Evolutionary conservation across 2,888 invertebrate species (phyloP), one percentile per base, ranked within the genome.

Genomic region (Lampropteryx suffumata): DNA sequence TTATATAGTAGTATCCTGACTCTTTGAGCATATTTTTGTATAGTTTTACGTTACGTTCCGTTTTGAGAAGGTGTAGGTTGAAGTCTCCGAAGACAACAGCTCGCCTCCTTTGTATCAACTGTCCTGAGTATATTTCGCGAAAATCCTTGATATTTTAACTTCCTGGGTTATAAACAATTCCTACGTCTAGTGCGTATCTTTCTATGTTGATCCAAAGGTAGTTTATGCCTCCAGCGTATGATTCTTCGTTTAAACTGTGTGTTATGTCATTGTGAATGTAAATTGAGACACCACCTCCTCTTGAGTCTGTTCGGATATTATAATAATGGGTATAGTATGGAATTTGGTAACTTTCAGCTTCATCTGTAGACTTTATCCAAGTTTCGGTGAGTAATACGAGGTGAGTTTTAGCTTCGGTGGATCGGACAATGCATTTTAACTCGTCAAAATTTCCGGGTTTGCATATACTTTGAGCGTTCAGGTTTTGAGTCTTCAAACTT

Each of bases 381-480:
- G 42, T 32, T 42, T 41, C 42, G 3, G 33, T 33, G n/a, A 42
- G 26, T 5, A 42, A 12, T 33, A 42, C 27, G 7, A 33, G 7
- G 13, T 42, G 17, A 4, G 17, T 17, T 17, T 17, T 17, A 4
- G 17, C 17, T 17, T 17, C 17, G 4, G 4, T 17, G 2, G 17
- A 17, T 17, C 17, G 17, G 17, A 17, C 4, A 17, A 17, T 17
- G 4, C 17, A 17, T 17, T 17, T 17, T 17, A 17, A 17, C 4
- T 17, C 17, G 4, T 17, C 17, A 17, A 17, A 17, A 3, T 17
- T 17, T 17, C 17, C 17, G 17, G 17, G 17, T 17, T 17, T 17
- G 17, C 17, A 17, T 17, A 17, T 17, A 17, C 17, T 17, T 17
- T 4, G 2, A 4, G 17, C 17, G 17, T 17, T 17, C 17, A 17